Percentiles rank a stretch among this genome's conserved stretches.
Conservation (phyloP, 2,888 invertebrate genomes). For the Cataglyphis rosenhaueri region DNA sequence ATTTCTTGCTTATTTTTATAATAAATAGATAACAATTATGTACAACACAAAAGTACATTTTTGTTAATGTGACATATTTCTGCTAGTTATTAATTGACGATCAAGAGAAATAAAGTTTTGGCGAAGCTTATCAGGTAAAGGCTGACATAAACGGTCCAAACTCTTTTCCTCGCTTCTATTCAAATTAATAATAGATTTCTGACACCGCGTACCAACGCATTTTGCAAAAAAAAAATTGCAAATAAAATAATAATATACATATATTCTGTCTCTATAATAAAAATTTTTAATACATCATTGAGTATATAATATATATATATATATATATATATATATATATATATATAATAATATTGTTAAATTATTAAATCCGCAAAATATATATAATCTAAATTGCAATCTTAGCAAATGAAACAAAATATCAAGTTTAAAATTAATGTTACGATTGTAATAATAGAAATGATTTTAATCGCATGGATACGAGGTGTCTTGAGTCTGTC, state of each 20-base stretch:
- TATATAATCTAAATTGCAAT: slow-evolving; percentile 9
- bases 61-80: background rate
- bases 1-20: slow-evolving; percentile 11
- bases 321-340: background rate
- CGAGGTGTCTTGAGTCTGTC: slow-evolving; percentile 37
- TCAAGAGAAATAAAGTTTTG: background rate
- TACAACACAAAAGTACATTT: slow-evolving; percentile 11
- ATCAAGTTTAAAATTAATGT: slow-evolving; percentile 23
- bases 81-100: slow-evolving; percentile 15
- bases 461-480: slow-evolving; percentile 7
- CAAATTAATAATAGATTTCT: slow-evolving; percentile 41
- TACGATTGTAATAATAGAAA: slow-evolving; percentile 10
- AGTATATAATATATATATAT: background rate
- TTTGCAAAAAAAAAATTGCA: slow-evolving; percentile 17
- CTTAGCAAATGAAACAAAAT: background rate
- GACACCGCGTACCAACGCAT: slow-evolving; percentile 32
- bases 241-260: background rate
- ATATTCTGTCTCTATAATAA: slow-evolving; percentile 2
- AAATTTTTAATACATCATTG: background rate
- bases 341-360: slow-evolving; percentile 9
- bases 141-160: slow-evolving; percentile 41
- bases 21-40: background rate
- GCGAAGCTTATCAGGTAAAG: slow-evolving; percentile 28
- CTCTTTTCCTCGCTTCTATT: slow-evolving; percentile 37
- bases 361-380: background rate